phyloP scores from a whole-genome alignment of 2,113 vertebrate species.

The Climacteris rufus region DNA sequence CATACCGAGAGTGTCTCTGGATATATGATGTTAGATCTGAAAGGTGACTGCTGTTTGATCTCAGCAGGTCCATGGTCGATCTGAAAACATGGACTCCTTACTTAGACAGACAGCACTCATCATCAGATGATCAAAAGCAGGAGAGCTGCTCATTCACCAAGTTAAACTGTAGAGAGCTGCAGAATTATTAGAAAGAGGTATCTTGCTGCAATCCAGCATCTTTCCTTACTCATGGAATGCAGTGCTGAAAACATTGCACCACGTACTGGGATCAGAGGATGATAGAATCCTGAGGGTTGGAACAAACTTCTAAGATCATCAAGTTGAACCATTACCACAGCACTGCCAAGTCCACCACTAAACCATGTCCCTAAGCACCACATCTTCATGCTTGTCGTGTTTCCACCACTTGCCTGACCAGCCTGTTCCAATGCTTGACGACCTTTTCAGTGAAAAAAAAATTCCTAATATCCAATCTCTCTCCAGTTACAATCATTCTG shows the following conservation, averaged over 20 bases:
- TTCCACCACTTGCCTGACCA: neutral
- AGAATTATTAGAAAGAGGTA: neutral
- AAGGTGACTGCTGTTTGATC: neutral
- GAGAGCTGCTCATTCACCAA: neutral
- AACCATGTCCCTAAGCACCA: neutral
- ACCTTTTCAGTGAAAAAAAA: neutral
- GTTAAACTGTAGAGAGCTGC: neutral
- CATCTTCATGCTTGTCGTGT: neutral
- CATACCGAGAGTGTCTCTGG: neutral
- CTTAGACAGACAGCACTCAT: neutral
- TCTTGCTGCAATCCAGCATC: neutral
- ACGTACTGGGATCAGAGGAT: neutral
- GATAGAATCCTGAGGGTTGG: neutral
- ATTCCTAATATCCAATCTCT: neutral
- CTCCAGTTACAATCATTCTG: neutral
- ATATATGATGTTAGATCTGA: neutral
- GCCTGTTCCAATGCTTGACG: neutral
- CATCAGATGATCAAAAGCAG: neutral
- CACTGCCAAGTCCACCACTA: neutral
- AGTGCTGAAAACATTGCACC: neutral
- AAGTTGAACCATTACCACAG: neutral
- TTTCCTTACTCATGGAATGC: neutral
- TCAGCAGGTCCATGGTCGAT: neutral
- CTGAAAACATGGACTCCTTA: neutral
- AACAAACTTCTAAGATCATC: neutral